Conservation (phyloP, 2,888 invertebrate species). For the Drosophila testacea region DNA sequence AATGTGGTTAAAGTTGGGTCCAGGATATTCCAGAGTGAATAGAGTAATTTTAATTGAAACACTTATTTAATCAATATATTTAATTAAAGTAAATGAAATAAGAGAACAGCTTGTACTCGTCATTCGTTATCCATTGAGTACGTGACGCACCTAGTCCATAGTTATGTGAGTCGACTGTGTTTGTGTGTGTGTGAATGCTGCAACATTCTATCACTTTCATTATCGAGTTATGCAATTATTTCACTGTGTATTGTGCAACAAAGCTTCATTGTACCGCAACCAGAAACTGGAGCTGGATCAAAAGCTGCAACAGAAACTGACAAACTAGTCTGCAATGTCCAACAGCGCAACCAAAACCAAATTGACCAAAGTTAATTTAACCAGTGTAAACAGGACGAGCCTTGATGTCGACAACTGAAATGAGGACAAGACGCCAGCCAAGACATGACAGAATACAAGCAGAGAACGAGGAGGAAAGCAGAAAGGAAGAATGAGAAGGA, state of each 20-base stretch:
- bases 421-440: constrained; percentile 30
- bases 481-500: background rate
- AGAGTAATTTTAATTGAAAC: too few species aligned
- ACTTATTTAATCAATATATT: background rate
- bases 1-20: too few species aligned
- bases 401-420: constrained; percentile 43
- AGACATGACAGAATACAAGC: constrained; percentile 17
- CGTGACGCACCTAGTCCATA: background rate
- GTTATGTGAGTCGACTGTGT: background rate
- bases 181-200: background rate
- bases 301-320: background rate
- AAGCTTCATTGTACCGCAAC: constrained; percentile 8
- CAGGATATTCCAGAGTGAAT: too few species aligned
- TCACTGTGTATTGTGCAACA: constrained; percentile 15
- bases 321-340: constrained; percentile 44
- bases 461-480: background rate
- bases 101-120: background rate
- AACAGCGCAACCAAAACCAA: constrained; percentile 64
- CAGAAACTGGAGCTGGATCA: background rate
- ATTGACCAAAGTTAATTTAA: constrained; percentile 82
- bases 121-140: too few species aligned
- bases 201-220: background rate
- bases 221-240: constrained; percentile 16
- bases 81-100: background rate
- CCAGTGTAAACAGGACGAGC: constrained; percentile 69